phyloP scores from a whole-genome alignment of 2,797 vertebrate genomes.

The Bryconaethiops microstoma region DNA sequence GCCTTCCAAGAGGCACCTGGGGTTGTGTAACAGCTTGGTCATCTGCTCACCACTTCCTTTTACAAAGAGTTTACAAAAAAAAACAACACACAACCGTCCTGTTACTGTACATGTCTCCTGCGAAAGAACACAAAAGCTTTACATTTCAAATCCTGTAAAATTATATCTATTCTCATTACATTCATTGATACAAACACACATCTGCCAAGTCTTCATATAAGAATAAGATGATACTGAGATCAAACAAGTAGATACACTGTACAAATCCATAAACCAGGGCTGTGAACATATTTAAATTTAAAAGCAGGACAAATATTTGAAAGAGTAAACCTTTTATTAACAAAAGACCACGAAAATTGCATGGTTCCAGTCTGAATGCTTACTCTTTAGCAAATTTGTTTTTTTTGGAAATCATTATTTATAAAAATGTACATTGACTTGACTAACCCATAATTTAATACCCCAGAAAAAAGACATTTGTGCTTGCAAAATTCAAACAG shows the following conservation, averaged over 20 bases:
- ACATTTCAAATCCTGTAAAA: neutral
- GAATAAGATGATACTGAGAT: neutral
- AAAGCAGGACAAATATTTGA: constrained; percentile 17
- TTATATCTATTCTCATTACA: neutral
- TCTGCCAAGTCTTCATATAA: neutral
- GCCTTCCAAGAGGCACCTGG: constrained; percentile 33
- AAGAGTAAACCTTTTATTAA: constrained; percentile 83
- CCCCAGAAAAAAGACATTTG: constrained; percentile 77
- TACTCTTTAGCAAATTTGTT: constrained; percentile 81
- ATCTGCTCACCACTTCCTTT: constrained; percentile 49
- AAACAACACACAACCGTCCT: neutral
- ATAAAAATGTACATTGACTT: constrained; percentile 79
- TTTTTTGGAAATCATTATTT: constrained; percentile 76
- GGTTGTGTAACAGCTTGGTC: constrained; percentile 49
- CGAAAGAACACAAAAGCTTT: constrained; percentile 13
- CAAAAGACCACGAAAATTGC: constrained; percentile 78
- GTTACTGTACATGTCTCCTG: constrained; percentile 22
- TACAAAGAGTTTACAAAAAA: constrained; percentile 28
- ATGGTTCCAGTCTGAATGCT: constrained; percentile 79
- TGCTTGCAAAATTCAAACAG: constrained; percentile 82
- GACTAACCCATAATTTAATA: constrained; percentile 83
- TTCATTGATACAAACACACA: neutral
- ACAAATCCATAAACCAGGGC: neutral
- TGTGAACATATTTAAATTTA: neutral
- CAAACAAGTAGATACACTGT: neutral